phyloP scores from a whole-genome alignment of 2,797 vertebrate species.

The Scomberomorus guttatus region DNA sequence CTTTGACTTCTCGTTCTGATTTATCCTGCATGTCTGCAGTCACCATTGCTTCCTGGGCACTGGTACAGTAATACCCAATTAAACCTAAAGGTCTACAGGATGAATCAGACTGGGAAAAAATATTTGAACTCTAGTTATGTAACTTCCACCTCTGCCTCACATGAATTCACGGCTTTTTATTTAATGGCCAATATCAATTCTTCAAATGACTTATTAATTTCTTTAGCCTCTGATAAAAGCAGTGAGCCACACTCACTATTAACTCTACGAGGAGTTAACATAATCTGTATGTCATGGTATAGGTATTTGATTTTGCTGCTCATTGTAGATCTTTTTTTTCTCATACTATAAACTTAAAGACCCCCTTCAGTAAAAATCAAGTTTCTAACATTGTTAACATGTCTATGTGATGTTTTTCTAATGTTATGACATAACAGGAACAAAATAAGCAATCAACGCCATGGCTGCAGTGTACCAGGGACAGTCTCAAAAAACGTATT shows the following conservation, averaged over 20 bases:
- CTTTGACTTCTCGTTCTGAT: conserved; percentile 76
- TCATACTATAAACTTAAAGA: background rate
- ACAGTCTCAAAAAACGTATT: too few relatives aligned
- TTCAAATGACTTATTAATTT: conserved; percentile 58
- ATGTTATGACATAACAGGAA: too few relatives aligned
- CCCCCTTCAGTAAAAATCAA: too few relatives aligned
- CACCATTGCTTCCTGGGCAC: conserved; percentile 71
- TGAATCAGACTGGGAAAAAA: conserved; percentile 62
- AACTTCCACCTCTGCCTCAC: conserved; percentile 73
- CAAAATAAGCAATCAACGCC: too few relatives aligned
- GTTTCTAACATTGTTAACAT: too few relatives aligned
- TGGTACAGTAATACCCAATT: conserved; percentile 76
- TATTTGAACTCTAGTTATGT: conserved; percentile 62
- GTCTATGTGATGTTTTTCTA: too few relatives aligned
- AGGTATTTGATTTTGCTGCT: background rate
- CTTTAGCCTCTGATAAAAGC: conserved; percentile 64
- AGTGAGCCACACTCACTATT: conserved; percentile 38
- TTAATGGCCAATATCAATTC: conserved; percentile 66
- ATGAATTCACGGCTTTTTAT: conserved; percentile 60
- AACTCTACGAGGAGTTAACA: background rate
- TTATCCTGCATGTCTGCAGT: conserved; percentile 73
- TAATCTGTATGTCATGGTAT: background rate
- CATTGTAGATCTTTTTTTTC: background rate
- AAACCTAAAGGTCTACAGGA: conserved; percentile 79
- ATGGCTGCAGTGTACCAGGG: too few relatives aligned